phyloP scores from a whole-genome alignment of 2,113 vertebrate species.

The Crotophaga sulcirostris region DNA sequence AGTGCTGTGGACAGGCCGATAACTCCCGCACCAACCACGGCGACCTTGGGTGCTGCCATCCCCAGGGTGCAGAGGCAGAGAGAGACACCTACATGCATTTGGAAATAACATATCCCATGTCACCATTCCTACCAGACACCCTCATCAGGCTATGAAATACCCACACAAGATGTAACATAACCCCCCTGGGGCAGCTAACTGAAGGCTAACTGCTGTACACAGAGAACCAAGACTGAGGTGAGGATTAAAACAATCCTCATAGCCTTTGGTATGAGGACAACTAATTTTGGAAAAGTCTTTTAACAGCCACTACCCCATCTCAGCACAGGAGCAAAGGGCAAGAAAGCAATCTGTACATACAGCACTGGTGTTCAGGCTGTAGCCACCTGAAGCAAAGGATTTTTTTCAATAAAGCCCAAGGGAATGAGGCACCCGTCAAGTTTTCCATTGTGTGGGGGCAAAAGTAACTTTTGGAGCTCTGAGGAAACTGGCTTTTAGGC shows the following conservation, averaged over 20 bases:
- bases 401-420: not conserved
- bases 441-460: accelerated
- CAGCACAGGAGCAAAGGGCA: not conserved
- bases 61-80: not conserved
- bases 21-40: conserved; percentile 87
- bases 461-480: not conserved
- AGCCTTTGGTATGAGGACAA: not conserved
- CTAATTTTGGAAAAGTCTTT: not conserved
- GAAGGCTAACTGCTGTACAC: not conserved
- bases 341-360: accelerated
- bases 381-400: not conserved
- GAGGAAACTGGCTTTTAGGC: not conserved
- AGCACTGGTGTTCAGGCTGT: not conserved
- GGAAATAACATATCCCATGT: not conserved
- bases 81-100: not conserved
- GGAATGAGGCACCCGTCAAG: not conserved
- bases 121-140: accelerated
- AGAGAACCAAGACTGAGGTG: not conserved
- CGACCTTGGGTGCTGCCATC: conserved; percentile 68
- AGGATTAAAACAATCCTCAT: not conserved
- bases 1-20: conserved; percentile 88
- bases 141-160: not conserved
- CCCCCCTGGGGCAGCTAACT: not conserved
- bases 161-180: not conserved
- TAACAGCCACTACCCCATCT: not conserved